A percentile compares a stretch with the other conserved stretches of the same genome.
Evolutionary conservation across 2,888 invertebrate species (phyloP).

Genomic region (Tetranychus piercei): DNA sequence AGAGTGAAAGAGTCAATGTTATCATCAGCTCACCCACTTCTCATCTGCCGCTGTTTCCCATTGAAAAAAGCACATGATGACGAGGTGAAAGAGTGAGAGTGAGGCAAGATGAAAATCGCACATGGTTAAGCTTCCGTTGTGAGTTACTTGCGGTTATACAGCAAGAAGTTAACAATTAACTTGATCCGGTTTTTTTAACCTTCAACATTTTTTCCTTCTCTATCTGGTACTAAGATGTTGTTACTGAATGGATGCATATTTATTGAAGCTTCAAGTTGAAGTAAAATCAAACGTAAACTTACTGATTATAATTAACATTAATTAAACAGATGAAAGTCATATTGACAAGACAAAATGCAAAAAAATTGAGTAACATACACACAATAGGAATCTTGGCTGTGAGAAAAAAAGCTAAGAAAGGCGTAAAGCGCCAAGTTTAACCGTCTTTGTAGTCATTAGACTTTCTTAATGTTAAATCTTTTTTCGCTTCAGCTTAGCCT

Average conservation of each 20-base stretch:
- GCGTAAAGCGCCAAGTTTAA: neutral
- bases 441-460: neutral
- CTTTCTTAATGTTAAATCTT: no score
- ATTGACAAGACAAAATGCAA: neutral
- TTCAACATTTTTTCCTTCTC: no score
- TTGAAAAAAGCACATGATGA: neutral
- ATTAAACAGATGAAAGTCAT: neutral
- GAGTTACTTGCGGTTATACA: neutral
- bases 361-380: no score
- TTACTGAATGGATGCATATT: no score
- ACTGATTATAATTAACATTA: neutral
- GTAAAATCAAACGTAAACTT: neutral
- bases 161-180: neutral
- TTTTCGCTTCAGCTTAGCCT: no score
- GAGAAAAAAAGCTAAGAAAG: neutral
- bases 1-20: neutral
- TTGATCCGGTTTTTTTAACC: neutral
- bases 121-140: neutral
- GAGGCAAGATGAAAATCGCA: neutral
- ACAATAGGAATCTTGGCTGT: neutral
- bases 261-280: no score
- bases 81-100: neutral
- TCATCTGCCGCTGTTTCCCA: neutral
- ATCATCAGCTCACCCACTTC: neutral
- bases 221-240: no score